Conservation (phyloP, 2,888 invertebrate species). For the Spilosoma lubricipeda region DNA sequence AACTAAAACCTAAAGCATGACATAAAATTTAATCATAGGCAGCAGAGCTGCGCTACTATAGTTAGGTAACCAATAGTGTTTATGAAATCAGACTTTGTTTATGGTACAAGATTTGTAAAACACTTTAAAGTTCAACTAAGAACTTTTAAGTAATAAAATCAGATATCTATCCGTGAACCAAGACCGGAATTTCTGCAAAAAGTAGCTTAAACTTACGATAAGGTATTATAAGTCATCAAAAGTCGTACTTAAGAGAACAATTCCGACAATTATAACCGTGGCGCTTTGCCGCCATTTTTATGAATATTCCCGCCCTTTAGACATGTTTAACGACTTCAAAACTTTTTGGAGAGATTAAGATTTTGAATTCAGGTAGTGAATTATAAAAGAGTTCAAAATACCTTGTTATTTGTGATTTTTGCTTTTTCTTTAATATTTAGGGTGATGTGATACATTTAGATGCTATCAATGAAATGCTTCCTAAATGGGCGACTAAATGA, state of each 20-base stretch:
- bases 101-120: background rate
- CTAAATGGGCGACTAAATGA: conserved; percentile 17
- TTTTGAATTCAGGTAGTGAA: conserved; percentile 38
- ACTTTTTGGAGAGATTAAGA: conserved; percentile 37
- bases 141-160: background rate
- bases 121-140: background rate
- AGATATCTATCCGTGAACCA: conserved; percentile 20
- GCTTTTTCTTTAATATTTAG: conserved; percentile 10
- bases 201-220: conserved; percentile 55
- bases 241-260: conserved; percentile 56
- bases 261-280: conserved; percentile 45
- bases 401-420: background rate
- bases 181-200: conserved; percentile 27
- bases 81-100: background rate
- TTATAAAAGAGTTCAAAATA: conserved; percentile 36
- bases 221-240: conserved; percentile 61
- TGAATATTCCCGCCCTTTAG: conserved; percentile 32
- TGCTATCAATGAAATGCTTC: conserved; percentile 12
- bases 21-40: no score
- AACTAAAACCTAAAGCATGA: no score
- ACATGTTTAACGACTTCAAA: conserved; percentile 51
- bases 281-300: conserved; percentile 32
- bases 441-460: conserved; percentile 4
- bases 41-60: background rate
- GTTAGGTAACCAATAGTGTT: background rate